Percentiles rank a stretch among this genome's conserved stretches.
phyloP scores from a whole-genome alignment of 2,113 vertebrate species.

The Columba livia region DNA sequence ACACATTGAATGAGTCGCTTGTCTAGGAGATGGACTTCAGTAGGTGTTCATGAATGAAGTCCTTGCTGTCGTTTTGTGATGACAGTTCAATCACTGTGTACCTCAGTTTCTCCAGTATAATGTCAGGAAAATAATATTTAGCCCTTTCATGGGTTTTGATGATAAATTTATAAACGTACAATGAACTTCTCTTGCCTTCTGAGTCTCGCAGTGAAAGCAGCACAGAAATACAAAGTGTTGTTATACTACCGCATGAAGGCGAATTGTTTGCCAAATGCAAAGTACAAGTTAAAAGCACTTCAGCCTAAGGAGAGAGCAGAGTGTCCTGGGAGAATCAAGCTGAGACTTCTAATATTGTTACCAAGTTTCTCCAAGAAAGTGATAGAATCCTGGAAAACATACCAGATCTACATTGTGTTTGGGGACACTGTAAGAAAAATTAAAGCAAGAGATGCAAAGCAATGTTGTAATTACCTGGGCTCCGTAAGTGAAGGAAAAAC shows the following conservation, averaged over 20 bases:
- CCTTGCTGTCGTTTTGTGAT: neutral
- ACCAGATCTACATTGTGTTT: neutral
- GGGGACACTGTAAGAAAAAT: neutral
- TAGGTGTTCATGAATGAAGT: neutral
- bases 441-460: neutral
- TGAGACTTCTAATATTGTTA: neutral
- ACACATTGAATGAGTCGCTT: neutral
- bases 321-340: constrained; percentile 18
- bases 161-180: constrained; percentile 22
- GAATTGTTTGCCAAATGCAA: constrained; percentile 34
- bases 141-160: constrained; percentile 3
- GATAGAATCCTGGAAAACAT: neutral
- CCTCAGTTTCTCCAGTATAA: constrained; percentile 11
- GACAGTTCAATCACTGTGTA: neutral
- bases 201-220: neutral
- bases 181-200: neutral
- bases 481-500: neutral
- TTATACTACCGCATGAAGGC: neutral
- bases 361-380: constrained; percentile 1
- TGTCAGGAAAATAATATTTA: neutral
- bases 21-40: neutral
- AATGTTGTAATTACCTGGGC: neutral
- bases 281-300: constrained; percentile 43
- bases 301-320: neutral
- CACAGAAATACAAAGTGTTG: neutral